Base-by-base conservation (phyloP, 2,888 invertebrate genomes). In the Notodonta dromedarius region DNA sequence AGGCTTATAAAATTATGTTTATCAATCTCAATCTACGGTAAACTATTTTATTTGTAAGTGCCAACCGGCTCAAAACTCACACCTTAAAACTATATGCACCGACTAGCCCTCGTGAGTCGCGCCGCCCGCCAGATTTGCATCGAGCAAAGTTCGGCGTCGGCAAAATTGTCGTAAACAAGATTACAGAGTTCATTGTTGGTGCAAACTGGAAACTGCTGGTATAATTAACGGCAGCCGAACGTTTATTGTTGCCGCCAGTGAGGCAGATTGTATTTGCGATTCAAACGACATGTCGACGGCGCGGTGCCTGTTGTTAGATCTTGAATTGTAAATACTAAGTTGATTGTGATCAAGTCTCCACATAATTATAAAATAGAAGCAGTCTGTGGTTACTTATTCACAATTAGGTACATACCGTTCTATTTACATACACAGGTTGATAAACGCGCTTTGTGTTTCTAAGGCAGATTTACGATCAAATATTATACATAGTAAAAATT, bases 91-190 rank as follows among this genome's bases (percentile, higher is more conserved):
- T 11, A 12, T 11, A 11, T 11, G 11, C 4, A 11, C 9, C 4
- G 8, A 42, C 42, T 42, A 42, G 9, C 11, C 8, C 16, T 50
- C 16, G 9, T 50, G 5, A 8, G 62, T 66, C 61, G 59, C 39
- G 60, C 66, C 68, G 51, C 57, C 56, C 62, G 58, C 56, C 70
- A 82, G 75, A 80, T 82, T 82, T 82, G 79, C 81, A 82, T 83
- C 73, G 66, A 70, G 64, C 75, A 69, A 82, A 83, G 83, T 85
- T 82, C 65, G 67, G 67, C 74, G 70, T 73, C 62, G 60, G 75
- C 80, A 71, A 75, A 83, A 83, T 80, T 77, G 74, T 77, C 74
- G 77, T 80, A 84, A 87, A 85, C 83, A 83, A 80, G 84, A 87
- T 87, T 86, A 85, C 71, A 68, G 76, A 77, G 77, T 83, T 76